Percentiles rank a stretch among this genome's conserved stretches.
These are phyloP conservation scores for Parambassis ranga DNA, from an alignment of 2,797 vertebrate species.

Conservation along the genomic window DNA sequence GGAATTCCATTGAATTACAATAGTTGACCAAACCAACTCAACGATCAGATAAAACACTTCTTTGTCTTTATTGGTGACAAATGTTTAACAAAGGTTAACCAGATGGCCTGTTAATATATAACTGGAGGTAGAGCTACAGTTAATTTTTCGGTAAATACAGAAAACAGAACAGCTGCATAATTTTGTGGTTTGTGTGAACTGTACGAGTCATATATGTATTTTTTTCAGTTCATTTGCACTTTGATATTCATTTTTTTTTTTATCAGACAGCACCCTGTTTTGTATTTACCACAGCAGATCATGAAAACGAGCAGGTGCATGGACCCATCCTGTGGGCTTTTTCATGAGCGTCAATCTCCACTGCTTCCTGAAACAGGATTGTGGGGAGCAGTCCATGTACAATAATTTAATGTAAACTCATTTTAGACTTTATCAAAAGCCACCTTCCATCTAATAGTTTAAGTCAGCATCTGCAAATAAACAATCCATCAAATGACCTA, in stretches of 20 bases:
- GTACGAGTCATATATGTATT: neutral
- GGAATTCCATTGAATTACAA: too few relatives aligned
- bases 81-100: too few relatives aligned
- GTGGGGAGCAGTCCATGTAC: conserved; percentile 24
- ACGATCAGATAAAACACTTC: too few relatives aligned
- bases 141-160: too few relatives aligned
- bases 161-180: too few relatives aligned
- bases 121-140: too few relatives aligned
- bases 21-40: too few relatives aligned
- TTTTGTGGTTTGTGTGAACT: neutral
- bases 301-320: conserved; percentile 2
- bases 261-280: neutral
- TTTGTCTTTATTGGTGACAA: too few relatives aligned
- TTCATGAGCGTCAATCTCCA: conserved; percentile 28
- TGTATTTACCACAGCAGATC: neutral
- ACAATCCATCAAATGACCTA: too few relatives aligned
- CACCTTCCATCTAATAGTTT: too few relatives aligned
- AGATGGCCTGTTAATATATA: too few relatives aligned
- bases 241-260: neutral
- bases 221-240: neutral
- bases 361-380: neutral
- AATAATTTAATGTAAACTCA: neutral
- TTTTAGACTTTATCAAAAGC: neutral
- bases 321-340: neutral
- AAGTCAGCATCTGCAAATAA: too few relatives aligned